Base-by-base conservation (phyloP, 2,797 vertebrate species). In the Rhinophrynus dorsalis region DNA sequence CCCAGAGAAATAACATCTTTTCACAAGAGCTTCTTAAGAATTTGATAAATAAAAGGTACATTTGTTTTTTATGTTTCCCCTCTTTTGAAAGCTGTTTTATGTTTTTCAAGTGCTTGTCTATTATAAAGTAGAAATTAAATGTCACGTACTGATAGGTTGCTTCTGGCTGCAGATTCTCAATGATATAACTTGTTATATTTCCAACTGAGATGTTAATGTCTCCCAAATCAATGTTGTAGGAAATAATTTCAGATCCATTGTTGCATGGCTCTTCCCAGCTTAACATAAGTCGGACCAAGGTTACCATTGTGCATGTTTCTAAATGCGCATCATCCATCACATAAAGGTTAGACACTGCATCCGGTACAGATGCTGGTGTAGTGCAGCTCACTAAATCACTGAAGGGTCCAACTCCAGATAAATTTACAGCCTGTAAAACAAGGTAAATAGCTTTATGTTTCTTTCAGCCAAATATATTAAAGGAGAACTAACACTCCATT, bases 221-320 rank as follows among this genome's bases (percentile, higher is more conserved):
- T 6, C 93, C 94, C 78, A 97, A 75, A 64, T 92, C 87, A 37
- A 99, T 92, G 81, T 90, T 86, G 81, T 99, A 99, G 2, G 92
- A 90, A 0, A 83, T 88, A 77, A 99, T 96, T 78, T 94, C 93
- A 1, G 95, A 92, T 9, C 97, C 97, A 1, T 99, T 99, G 80
- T 82, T 91, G 90, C 90, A 92, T 0, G 97, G 95, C 77, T 96
- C 95, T 9, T 98, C 95, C 97, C 97, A 99, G 86, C 79, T 93
- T 77, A 98, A 87, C 2, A 90, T 85, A 82, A 99, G 92, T 90
- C 95, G 96, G 86, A 91, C 94, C 0, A 92, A 95, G 9, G 92
- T 90, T 1, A 93, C 90, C 65, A 86, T 83, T 0, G 85, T 88
- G 1, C 70, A 79, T 57, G 78, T 74, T 38, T 84, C 89, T 12